A percentile compares a stretch with the other conserved stretches of the same genome.
phyloP scores from a whole-genome alignment of 1,140 invertebrate species.

The Leguminivora glycinivorella region DNA sequence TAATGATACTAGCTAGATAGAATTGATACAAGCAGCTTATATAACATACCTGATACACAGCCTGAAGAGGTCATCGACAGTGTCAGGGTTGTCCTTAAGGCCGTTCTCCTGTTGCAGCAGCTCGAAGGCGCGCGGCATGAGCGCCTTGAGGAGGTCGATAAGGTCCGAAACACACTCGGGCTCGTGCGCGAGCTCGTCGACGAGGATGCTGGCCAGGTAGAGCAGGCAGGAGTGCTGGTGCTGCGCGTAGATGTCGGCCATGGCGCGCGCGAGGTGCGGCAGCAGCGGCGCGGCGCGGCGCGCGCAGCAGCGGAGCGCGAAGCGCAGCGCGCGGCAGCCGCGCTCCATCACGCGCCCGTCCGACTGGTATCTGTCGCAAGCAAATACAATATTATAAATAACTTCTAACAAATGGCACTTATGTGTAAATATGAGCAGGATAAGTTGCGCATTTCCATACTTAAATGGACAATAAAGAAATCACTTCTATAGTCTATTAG shows the following conservation, averaged over 20 bases:
- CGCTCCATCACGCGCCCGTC: slow-evolving; percentile 94
- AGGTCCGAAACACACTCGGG: slow-evolving; percentile 85
- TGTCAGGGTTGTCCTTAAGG: slow-evolving; percentile 95
- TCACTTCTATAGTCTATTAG: too few species aligned
- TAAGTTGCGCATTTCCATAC: too few species aligned
- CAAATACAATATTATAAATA: too few species aligned
- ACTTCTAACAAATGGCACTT: too few species aligned
- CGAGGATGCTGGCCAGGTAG: slow-evolving; percentile 96
- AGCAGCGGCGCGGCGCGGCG: slow-evolving; percentile 88
- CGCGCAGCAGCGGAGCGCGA: slow-evolving; percentile 92
- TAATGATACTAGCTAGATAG: too few species aligned
- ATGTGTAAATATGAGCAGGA: too few species aligned
- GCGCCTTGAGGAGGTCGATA: slow-evolving; percentile 92
- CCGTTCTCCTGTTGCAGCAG: slow-evolving; percentile 84
- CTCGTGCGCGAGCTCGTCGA: slow-evolving; percentile 94
- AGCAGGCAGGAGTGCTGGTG: slow-evolving; percentile 96
- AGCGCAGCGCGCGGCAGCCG: slow-evolving; percentile 93
- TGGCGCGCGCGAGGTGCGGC: slow-evolving; percentile 84
- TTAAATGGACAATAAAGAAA: too few species aligned
- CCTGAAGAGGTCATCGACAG: slow-evolving; percentile 97
- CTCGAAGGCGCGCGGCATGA: slow-evolving; percentile 91
- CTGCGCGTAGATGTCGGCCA: slow-evolving; percentile 89
- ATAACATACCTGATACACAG: slow-evolving; percentile 82
- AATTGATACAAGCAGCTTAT: too few species aligned
- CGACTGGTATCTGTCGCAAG: slow-evolving; percentile 84